Conservation (phyloP, 2,797 vertebrate genomes). For the Alca torda region DNA sequence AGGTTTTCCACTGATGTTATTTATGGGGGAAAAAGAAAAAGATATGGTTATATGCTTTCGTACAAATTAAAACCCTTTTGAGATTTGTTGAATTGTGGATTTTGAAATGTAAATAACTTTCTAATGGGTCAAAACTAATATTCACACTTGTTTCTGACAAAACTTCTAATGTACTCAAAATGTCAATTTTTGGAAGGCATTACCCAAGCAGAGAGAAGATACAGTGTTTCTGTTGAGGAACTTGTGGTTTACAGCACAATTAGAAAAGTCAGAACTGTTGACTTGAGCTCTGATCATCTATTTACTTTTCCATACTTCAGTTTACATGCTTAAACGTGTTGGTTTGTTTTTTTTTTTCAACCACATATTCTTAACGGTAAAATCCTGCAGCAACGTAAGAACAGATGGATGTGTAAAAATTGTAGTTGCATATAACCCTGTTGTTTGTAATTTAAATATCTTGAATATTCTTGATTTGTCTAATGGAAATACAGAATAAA, state of each 20-base stretch:
- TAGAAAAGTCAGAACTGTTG: neutral
- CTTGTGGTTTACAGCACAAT: neutral
- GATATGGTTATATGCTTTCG: neutral
- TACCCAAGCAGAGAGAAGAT: neutral
- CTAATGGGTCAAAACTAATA: neutral
- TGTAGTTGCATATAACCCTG: neutral
- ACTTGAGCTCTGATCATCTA: neutral
- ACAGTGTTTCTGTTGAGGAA: neutral
- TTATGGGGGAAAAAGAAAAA: neutral
- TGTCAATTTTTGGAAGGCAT: neutral
- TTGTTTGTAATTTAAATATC: neutral
- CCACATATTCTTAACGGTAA: neutral
- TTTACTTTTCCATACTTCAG: neutral
- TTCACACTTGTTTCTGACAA: neutral
- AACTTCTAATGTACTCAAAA: neutral
- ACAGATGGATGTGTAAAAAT: neutral
- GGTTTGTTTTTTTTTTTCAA: neutral
- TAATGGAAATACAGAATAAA: neutral
- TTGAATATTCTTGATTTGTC: neutral
- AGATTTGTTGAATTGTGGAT: neutral
- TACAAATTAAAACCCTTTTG: neutral
- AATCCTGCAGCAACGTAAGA: rapidly evolving
- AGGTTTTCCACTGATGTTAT: neutral
- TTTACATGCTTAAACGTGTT: neutral
- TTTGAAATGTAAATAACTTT: neutral